Conservation (phyloP, 2,113 vertebrate genomes). For the Pimephales promelas region DNA sequence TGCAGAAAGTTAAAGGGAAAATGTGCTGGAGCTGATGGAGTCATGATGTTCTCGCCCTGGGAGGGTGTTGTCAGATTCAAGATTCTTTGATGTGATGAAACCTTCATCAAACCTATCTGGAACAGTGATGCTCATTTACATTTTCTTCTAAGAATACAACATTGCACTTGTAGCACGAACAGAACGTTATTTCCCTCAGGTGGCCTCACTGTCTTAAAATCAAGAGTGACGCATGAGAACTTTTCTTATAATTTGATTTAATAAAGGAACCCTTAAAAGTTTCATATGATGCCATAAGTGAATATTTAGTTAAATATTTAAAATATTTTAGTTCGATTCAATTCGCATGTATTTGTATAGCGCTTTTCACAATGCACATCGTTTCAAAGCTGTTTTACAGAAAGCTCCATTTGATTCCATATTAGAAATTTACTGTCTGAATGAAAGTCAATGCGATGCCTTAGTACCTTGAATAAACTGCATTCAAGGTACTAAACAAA, state of each 20-base stretch:
- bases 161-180: background rate
- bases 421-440: conserved; percentile 1
- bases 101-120: conserved; percentile 26
- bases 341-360: too few species aligned
- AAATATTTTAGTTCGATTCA: too few species aligned
- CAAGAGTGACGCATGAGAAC: background rate
- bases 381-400: too few species aligned
- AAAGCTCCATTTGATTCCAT: background rate
- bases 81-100: conserved; percentile 31
- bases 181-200: background rate
- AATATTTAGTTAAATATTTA: too few species aligned
- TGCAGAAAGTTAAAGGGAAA: conserved; percentile 64
- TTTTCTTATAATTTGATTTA: background rate
- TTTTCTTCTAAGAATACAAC: background rate
- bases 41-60: conserved; percentile 25
- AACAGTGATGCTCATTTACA: conserved; percentile 27
- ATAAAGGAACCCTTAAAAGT: background rate
- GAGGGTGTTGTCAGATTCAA: conserved; percentile 4
- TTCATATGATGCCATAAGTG: background rate
- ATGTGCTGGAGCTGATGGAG: conserved; percentile 52
- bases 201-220: background rate
- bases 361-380: too few species aligned
- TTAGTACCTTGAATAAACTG: background rate
- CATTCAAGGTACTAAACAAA: too few species aligned
- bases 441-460: conserved; percentile 4